Conservation (phyloP, 2,797 vertebrate genomes). For the Acanthurus tractus region DNA sequence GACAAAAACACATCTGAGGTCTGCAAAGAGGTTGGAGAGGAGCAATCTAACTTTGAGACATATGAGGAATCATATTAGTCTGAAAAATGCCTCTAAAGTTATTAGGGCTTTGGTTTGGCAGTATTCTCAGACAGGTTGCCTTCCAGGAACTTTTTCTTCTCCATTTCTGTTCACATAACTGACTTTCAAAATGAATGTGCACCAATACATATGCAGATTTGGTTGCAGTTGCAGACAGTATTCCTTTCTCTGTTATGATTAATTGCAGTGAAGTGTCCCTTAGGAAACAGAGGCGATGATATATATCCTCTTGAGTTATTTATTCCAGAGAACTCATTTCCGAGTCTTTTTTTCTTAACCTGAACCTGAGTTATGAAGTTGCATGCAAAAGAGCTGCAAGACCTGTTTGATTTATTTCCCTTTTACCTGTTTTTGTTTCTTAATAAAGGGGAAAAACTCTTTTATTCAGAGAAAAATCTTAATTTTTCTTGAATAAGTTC, state of each 20-base stretch:
- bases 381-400: neutral
- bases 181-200: constrained; percentile 1
- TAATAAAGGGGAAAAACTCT: too few relatives aligned
- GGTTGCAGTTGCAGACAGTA: constrained; percentile 2
- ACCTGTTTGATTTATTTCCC: neutral
- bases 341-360: neutral
- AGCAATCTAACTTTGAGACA: neutral
- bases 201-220: constrained; percentile 7
- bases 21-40: neutral
- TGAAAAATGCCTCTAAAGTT: constrained; percentile 15
- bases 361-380: neutral
- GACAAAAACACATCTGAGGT: constrained; percentile 40
- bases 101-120: constrained; percentile 19
- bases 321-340: constrained; percentile 2
- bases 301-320: constrained; percentile 4
- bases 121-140: neutral
- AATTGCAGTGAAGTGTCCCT: neutral
- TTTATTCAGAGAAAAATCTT: too few relatives aligned
- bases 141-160: constrained; percentile 3
- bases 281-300: constrained; percentile 12
- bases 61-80: neutral
- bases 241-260: constrained; percentile 19
- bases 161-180: constrained; percentile 4
- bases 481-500: neutral
- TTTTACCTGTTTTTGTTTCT: neutral